Conservation (phyloP, 2,113 vertebrate species). For the Myotis davidii region DNA sequence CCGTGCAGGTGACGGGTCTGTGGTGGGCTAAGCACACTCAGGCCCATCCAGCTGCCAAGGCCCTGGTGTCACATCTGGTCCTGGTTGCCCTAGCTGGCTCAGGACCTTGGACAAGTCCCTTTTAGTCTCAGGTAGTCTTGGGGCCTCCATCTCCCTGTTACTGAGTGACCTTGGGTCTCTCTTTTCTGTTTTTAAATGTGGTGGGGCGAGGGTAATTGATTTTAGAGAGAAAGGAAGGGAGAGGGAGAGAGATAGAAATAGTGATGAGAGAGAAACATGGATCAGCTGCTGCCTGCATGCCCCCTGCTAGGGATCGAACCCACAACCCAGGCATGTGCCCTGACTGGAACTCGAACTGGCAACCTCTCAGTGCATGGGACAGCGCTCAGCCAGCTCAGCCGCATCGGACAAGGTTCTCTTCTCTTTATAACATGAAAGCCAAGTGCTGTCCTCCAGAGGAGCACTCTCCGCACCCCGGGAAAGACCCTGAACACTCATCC, state of each 20-base stretch:
- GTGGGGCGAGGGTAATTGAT: neutral
- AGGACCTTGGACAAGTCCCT: neutral
- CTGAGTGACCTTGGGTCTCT: neutral
- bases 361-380: neutral
- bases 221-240: neutral
- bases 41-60: neutral
- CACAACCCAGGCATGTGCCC: neutral
- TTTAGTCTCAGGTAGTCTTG: neutral
- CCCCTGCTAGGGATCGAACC: neutral
- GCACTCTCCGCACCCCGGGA: neutral
- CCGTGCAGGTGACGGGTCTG: neutral
- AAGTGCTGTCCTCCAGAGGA: neutral
- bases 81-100: fast-evolving
- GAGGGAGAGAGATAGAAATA: neutral
- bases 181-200: neutral
- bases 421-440: neutral
- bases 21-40: neutral
- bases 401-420: neutral
- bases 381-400: neutral
- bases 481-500: neutral
- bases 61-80: neutral
- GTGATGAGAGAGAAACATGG: neutral
- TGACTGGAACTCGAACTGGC: neutral
- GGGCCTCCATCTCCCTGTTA: neutral
- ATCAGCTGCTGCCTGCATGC: neutral